Base-by-base conservation (phyloP, 2,797 vertebrate species). In the Sternarchorhynchus goeldii region DNA sequence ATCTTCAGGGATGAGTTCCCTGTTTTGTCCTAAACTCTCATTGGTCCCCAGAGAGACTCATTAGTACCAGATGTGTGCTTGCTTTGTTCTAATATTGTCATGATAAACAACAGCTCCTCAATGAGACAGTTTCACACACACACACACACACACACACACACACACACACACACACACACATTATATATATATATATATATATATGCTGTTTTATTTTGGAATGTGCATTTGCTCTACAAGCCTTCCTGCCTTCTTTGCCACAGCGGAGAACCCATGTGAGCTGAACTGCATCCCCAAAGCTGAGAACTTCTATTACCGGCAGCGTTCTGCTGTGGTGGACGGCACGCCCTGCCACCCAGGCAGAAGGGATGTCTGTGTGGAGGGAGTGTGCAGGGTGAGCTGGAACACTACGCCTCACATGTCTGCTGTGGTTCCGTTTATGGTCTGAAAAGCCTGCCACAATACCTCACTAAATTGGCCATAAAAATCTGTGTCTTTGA, bases 211-310 rank as follows among this genome's bases (percentile, higher is more conserved):
- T 17, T 31, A 25, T 62, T 62, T 31, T 16, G 12, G 59, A 29
- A 25, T 65, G 6, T n/a, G 36, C 25, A 25, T 25, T 25, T 25
- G 25, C 25, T 25, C 25, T 25, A 25, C 25, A 25, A 25, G 25
- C 25, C 25, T 25, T 25, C 25, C 25, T 25, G 25, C 25, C 29
- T 56, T 10, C 18, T 6, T 75, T 56, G 69, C 3, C 7, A 8
- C 79, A 98, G 98, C 94, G 0, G 94, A 95, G 58, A 97, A 95
- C 88, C 95, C 95, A 59, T 99, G 98, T 84, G 97, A 98, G 87
- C 90, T 99, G 87, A 98, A 96, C 94, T 99, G 98, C 88, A 97
- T 98, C 79, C 97, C 98, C 18, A 95, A 93, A 84, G 97, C 97
- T 83, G 96, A 98, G 84, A 99, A 95, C 89, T 99, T 98, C 82